phyloP scores from a whole-genome alignment of 53 echinoderm and acorn worm species.

The Holothuria scabra region DNA sequence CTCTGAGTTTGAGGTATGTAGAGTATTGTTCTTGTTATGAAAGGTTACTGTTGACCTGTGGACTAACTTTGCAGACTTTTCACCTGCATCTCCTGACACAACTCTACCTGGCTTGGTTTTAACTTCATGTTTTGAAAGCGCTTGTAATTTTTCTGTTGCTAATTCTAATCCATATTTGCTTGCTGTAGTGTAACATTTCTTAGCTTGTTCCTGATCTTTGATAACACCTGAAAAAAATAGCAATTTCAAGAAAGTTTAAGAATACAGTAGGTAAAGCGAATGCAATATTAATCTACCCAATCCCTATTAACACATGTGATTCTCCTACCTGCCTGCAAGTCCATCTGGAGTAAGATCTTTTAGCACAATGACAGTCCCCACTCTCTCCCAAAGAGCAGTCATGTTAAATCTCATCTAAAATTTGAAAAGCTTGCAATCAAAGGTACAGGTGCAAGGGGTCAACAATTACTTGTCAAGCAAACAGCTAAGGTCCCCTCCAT shows the following conservation, averaged over 20 bases:
- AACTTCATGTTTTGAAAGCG: slow-evolving; percentile 13
- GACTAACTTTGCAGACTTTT: not conserved
- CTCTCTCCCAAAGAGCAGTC: too few relatives aligned
- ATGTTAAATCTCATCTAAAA: too few relatives aligned
- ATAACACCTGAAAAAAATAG: slow-evolving; percentile 62
- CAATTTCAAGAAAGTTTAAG: not conserved
- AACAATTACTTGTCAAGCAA: too few relatives aligned
- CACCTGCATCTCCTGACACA: not conserved
- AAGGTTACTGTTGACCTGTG: not conserved
- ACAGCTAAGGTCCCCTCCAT: too few relatives aligned
- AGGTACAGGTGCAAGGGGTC: too few relatives aligned
- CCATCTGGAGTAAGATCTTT: too few relatives aligned
- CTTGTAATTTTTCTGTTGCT: slow-evolving; percentile 59
- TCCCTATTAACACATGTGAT: too few relatives aligned
- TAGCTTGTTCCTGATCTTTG: slow-evolving; percentile 56
- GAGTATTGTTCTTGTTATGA: not conserved
- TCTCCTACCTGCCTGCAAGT: too few relatives aligned
- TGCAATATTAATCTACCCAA: too few relatives aligned
- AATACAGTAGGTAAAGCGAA: not conserved
- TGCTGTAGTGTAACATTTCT: slow-evolving; percentile 58
- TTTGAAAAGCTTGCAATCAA: too few relatives aligned
- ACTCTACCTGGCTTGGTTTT: slow-evolving; percentile 12
- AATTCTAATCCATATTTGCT: slow-evolving; percentile 61
- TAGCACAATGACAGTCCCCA: too few relatives aligned
- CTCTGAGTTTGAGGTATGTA: slow-evolving; percentile 57